These are phyloP conservation scores for Trichopoda pennipes DNA, from an alignment of 2,888 invertebrate genomes.

Conservation along the genomic window DNA sequence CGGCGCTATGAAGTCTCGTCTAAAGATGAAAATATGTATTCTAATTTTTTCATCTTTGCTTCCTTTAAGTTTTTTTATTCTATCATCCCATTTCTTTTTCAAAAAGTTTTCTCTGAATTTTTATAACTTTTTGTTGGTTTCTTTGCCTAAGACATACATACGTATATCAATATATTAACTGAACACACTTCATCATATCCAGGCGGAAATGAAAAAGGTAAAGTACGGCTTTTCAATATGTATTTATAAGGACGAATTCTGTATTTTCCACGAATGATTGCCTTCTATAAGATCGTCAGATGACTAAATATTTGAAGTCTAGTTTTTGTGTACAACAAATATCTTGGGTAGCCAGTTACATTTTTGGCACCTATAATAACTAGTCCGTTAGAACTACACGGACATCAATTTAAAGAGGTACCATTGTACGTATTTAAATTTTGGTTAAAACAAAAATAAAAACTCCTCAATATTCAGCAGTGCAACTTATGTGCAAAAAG, in stretches of 20 bases:
- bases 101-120: conserved; percentile 25
- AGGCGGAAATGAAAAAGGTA: background rate
- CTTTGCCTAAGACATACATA: conserved; percentile 65
- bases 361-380: background rate
- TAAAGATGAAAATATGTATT: conserved; percentile 62
- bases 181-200: background rate
- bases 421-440: conserved; percentile 3
- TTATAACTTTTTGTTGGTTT: background rate
- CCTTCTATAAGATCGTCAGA: background rate
- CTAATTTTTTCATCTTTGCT: conserved; percentile 36
- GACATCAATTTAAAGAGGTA: background rate
- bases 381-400: background rate
- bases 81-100: conserved; percentile 25
- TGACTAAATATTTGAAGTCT: background rate
- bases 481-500: conserved; percentile 28
- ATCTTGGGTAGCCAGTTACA: background rate
- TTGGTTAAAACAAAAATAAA: background rate
- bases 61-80: conserved; percentile 40
- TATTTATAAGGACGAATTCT: no score
- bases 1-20: conserved; percentile 63
- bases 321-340: no score
- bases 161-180: conserved; percentile 48
- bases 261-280: no score
- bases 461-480: conserved; percentile 11
- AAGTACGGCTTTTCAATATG: no score